phyloP scores from a whole-genome alignment of 2,797 vertebrate species.

The Valencia hispanica region DNA sequence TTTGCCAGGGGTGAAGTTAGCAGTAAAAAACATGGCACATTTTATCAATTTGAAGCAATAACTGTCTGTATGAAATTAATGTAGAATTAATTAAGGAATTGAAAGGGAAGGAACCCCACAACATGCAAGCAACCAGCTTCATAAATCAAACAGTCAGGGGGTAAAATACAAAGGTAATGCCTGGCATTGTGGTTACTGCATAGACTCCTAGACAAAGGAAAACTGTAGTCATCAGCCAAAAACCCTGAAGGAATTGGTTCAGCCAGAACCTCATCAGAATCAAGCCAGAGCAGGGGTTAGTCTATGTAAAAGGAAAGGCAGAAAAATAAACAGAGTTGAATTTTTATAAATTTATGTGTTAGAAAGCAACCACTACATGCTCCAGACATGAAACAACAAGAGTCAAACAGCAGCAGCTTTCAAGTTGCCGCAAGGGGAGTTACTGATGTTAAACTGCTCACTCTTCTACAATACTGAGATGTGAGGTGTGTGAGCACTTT shows the following conservation, averaged over 20 bases:
- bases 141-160: constrained; percentile 61
- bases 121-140: constrained; percentile 46
- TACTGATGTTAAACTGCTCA: constrained; percentile 64
- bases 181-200: constrained; percentile 29
- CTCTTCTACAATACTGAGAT: constrained; percentile 40
- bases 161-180: constrained; percentile 44
- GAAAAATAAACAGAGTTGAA: neutral
- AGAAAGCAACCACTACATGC: constrained; percentile 10
- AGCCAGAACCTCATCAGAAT: constrained; percentile 8
- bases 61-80: constrained; percentile 62
- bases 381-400: constrained; percentile 30
- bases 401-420: constrained; percentile 49
- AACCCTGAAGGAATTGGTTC: constrained; percentile 24
- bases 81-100: constrained; percentile 59
- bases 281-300: neutral
- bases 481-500: constrained; percentile 2
- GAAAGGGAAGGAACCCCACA: constrained; percentile 36
- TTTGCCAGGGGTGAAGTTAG: constrained; percentile 40
- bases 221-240: constrained; percentile 42
- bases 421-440: constrained; percentile 71
- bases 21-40: constrained; percentile 43
- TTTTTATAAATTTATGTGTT: constrained; percentile 21
- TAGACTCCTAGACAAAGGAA: constrained; percentile 13
- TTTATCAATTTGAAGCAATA: constrained; percentile 51
- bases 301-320: neutral